These are phyloP conservation scores for Dexiosoma caninum DNA, from an alignment of 2,888 invertebrate genomes.

Conservation along the genomic window DNA sequence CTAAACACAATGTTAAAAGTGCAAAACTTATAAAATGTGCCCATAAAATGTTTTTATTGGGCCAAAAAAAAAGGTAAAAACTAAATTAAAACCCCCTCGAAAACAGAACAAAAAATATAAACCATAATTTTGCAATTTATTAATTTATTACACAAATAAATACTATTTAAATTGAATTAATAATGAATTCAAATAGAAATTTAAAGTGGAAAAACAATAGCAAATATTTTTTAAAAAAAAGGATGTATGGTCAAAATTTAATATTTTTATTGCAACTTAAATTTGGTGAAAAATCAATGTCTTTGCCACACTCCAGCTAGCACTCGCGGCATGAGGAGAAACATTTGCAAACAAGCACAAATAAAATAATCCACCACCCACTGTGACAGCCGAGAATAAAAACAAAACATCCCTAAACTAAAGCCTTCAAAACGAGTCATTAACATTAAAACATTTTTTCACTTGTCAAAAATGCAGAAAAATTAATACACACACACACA, in stretches of 20 bases:
- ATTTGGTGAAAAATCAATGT: conserved; percentile 61
- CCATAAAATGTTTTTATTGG: not conserved
- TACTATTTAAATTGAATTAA: not conserved
- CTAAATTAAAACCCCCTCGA: not conserved
- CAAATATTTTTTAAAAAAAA: not conserved
- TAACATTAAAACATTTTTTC: conserved; percentile 53
- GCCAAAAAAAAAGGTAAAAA: conserved; percentile 15
- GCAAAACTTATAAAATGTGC: not conserved
- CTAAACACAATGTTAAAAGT: not conserved
- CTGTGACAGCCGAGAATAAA: conserved; percentile 30
- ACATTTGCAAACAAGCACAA: conserved; percentile 17
- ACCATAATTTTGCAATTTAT: not conserved
- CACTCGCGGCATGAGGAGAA: conserved; percentile 9
- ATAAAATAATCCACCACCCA: conserved; percentile 61
- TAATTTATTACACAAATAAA: not conserved
- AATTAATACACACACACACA: not conserved
- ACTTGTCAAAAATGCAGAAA: conserved; percentile 20
- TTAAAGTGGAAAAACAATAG: not conserved
- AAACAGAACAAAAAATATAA: not conserved
- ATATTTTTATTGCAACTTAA: not conserved
- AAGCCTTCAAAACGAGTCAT: conserved; percentile 51
- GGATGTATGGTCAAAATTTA: not conserved
- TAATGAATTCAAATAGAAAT: not conserved
- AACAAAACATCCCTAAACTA: conserved; percentile 58
- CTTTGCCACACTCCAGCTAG: conserved; percentile 22